Conservation (phyloP, 2,113 vertebrate genomes). For the cattle (Bos taurus) region DNA sequence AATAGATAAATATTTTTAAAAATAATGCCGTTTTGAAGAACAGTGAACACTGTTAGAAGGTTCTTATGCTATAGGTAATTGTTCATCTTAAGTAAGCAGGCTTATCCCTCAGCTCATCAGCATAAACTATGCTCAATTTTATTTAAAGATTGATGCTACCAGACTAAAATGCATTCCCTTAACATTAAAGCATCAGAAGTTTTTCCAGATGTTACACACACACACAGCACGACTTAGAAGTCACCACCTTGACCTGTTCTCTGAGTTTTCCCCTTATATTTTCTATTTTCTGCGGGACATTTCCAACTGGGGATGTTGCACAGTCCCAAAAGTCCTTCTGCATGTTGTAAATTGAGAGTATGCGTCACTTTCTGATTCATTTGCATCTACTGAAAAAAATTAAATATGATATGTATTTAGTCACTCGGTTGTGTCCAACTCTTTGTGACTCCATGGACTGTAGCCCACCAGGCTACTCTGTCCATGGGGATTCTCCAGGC, state of each 20-base stretch:
- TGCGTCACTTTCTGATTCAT: background rate
- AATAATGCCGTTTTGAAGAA: background rate
- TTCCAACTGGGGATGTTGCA: background rate
- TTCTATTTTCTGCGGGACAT: background rate
- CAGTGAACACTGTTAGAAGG: background rate
- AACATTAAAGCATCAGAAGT: background rate
- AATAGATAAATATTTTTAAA: background rate
- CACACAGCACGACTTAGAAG: background rate
- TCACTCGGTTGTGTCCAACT: background rate
- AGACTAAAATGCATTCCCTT: background rate
- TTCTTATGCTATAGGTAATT: background rate
- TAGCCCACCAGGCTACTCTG: background rate
- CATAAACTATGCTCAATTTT: background rate
- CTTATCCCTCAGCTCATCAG: background rate
- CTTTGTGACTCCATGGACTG: background rate
- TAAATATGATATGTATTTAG: background rate
- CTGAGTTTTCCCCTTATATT: background rate
- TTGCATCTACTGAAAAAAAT: background rate
- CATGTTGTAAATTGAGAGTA: background rate
- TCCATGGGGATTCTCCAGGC: background rate
- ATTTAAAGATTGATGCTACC: slow-evolving; percentile 5
- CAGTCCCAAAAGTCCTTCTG: background rate
- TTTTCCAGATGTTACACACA: background rate
- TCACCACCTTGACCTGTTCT: background rate
- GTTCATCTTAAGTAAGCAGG: background rate